Evolutionary conservation across 2,797 vertebrate species (phyloP).

Genomic region (Oceanodroma leucorhoa): DNA sequence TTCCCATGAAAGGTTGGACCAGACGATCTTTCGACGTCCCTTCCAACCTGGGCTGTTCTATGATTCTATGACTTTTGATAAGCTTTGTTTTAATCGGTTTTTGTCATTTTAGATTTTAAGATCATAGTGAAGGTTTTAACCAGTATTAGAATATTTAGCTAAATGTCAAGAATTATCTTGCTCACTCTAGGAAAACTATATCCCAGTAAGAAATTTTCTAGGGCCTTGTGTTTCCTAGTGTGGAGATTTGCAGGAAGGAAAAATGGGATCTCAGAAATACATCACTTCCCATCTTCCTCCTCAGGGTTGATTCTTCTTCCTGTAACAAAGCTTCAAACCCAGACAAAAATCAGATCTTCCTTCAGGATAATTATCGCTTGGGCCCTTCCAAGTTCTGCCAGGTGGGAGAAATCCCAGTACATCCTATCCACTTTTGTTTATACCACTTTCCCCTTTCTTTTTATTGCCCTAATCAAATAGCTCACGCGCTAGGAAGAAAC

Average conservation of each 20-base stretch:
- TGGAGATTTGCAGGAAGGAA: neutral
- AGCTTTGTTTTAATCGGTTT: neutral
- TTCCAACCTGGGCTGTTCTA: neutral
- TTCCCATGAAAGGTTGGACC: neutral
- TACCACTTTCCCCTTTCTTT: neutral
- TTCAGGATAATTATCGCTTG: neutral
- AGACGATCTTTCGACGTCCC: neutral
- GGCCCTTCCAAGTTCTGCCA: neutral
- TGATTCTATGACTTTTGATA: neutral
- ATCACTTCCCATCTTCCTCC: neutral
- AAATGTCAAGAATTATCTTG: neutral
- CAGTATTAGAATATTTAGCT: neutral
- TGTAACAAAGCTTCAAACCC: neutral
- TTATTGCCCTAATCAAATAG: neutral
- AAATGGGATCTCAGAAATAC: neutral
- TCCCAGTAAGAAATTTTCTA: neutral
- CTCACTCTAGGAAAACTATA: neutral
- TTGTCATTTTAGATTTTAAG: neutral
- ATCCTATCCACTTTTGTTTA: neutral
- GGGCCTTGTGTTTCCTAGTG: neutral
- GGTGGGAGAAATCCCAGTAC: neutral
- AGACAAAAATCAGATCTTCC: neutral
- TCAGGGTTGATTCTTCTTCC: neutral
- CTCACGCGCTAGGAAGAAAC: neutral
- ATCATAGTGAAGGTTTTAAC: neutral